Conservation (phyloP, 2,797 vertebrate genomes). For the Lateolabrax maculatus region DNA sequence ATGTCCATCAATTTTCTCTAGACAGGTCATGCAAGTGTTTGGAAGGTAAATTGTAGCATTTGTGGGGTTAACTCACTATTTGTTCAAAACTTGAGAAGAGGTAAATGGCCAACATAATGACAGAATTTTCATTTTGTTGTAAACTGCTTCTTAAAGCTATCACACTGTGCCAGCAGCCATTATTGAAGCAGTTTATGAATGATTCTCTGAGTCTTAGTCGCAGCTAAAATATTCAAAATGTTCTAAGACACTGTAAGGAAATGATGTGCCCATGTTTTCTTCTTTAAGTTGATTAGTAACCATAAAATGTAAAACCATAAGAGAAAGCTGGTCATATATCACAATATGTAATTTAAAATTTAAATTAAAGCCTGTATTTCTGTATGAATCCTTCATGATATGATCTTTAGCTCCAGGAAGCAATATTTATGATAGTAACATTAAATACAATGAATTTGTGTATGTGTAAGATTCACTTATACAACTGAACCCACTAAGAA, state of each 20-base stretch:
- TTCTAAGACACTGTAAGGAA: neutral
- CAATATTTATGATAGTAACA: neutral
- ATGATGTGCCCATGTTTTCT: neutral
- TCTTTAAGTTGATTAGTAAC: neutral
- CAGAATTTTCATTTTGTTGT: neutral
- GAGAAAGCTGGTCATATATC: neutral
- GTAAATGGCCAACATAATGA: neutral
- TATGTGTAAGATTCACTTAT: neutral
- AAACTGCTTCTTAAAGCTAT: neutral
- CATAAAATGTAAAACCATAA: slow-evolving; percentile 9
- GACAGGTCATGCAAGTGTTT: neutral
- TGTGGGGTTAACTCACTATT: neutral
- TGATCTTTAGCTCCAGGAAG: neutral
- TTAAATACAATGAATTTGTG: neutral
- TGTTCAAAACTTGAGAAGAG: neutral
- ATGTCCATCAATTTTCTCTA: neutral
- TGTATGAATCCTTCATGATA: neutral
- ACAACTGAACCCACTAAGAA: neutral
- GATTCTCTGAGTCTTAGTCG: neutral
- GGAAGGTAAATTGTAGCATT: neutral
- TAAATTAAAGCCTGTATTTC: neutral
- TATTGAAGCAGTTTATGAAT: neutral
- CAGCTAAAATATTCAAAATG: neutral
- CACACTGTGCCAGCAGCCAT: neutral
- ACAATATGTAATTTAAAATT: neutral